Conservation (phyloP, 2,888 invertebrate species). For the Campoletis raptor region DNA sequence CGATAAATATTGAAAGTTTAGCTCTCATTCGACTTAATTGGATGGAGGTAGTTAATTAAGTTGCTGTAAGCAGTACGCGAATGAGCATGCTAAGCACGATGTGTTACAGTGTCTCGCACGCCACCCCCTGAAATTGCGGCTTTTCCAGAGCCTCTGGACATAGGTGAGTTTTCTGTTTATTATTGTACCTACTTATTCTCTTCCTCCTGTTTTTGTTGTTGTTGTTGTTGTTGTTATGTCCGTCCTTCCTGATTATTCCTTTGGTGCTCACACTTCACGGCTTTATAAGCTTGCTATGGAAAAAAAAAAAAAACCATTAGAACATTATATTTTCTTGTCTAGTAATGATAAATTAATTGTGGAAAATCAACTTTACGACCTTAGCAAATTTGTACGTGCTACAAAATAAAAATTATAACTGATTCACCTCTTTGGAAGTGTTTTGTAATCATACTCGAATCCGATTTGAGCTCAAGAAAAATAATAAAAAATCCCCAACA, state of each 20-base stretch:
- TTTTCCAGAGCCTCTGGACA: conserved; percentile 85
- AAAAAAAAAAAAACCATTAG: background rate
- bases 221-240: background rate
- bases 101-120: conserved; percentile 88
- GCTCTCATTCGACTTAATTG: background rate
- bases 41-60: conserved; percentile 51
- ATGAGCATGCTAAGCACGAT: conserved; percentile 84
- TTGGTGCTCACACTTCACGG: background rate
- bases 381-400: background rate
- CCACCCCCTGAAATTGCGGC: conserved; percentile 86
- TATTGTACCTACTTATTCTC: conserved; percentile 37
- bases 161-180: conserved; percentile 75
- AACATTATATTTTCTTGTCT: background rate
- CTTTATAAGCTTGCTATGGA: background rate
- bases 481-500: background rate
- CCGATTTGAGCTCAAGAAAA: background rate
- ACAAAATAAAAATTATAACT: background rate
- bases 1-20: background rate
- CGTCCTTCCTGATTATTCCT: background rate
- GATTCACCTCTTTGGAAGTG: background rate
- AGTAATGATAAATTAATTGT: background rate
- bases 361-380: background rate
- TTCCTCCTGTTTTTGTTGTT: background rate
- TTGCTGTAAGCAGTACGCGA: conserved; percentile 78
- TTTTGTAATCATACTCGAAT: background rate